phyloP scores from a whole-genome alignment of 1,140 invertebrate genomes.

The Drosophila navojoa region DNA sequence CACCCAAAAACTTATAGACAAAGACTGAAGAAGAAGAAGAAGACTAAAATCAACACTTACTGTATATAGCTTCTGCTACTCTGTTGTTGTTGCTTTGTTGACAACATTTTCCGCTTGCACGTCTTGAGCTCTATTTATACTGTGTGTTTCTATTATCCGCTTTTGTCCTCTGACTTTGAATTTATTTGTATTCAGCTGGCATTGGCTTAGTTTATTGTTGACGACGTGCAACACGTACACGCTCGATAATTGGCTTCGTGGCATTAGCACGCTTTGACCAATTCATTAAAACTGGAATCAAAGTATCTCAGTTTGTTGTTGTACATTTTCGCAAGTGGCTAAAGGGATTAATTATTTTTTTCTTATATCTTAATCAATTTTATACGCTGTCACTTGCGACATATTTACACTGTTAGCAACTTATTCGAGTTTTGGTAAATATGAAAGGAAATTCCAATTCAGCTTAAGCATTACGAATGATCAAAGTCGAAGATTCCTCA shows the following conservation, averaged over 20 bases:
- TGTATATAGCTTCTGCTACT: not conserved
- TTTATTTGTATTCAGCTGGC: conserved; percentile 58
- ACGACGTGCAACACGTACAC: not conserved
- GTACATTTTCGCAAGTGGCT: too few species aligned
- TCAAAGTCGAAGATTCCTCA: not conserved
- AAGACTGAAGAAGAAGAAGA: not conserved
- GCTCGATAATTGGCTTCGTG: not conserved
- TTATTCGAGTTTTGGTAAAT: not conserved
- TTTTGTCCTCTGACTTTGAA: conserved; percentile 64
- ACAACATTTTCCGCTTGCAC: conserved; percentile 49
- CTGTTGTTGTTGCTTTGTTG: conserved; percentile 28
- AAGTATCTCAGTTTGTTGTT: not conserved
- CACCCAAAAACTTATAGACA: not conserved
- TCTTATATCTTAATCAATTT: too few species aligned
- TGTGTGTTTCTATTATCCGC: conserved; percentile 24
- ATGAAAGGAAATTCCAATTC: too few species aligned
- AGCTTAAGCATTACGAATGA: too few species aligned
- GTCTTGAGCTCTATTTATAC: not conserved
- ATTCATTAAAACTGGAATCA: not conserved
- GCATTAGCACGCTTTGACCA: conserved; percentile 1
- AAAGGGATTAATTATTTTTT: too few species aligned
- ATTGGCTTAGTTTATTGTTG: conserved; percentile 43
- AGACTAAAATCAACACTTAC: too few species aligned
- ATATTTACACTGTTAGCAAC: not conserved
- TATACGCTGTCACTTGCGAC: too few species aligned